A percentile compares a stretch with the other conserved stretches of the same genome.
phyloP scores from a whole-genome alignment of 2,113 vertebrate genomes.

The Thamnophis sirtalis region DNA sequence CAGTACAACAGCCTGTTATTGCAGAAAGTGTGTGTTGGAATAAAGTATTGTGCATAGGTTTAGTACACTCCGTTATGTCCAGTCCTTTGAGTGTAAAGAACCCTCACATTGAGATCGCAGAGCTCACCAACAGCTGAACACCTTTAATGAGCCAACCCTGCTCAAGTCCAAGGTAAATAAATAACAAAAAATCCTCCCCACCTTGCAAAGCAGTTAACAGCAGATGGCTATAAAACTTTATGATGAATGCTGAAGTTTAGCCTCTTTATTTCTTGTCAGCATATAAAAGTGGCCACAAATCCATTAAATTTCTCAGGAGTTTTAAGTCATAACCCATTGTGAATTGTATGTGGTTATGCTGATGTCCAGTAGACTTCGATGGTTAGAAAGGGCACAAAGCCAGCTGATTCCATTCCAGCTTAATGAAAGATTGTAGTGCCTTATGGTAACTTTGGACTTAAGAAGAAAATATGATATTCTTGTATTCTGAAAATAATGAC shows the following conservation, averaged over 20 bases:
- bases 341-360: conserved; percentile 6
- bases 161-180: conserved; percentile 62
- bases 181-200: background rate
- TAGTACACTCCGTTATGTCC: background rate
- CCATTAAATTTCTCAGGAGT: background rate
- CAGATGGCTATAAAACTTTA: conserved; percentile 15
- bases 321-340: conserved; percentile 7
- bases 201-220: background rate
- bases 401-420: conserved; percentile 21
- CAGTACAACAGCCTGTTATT: background rate
- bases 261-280: conserved; percentile 15
- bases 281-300: conserved; percentile 30
- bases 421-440: background rate
- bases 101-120: conserved; percentile 72
- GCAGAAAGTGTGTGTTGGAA: background rate
- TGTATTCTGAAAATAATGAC: background rate
- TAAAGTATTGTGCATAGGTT: background rate
- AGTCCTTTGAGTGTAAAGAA: background rate
- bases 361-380: conserved; percentile 4
- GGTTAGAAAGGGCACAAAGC: conserved; percentile 17
- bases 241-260: background rate
- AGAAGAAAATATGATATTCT: conserved; percentile 10
- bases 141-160: conserved; percentile 73
- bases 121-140: conserved; percentile 76
- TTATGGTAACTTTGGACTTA: background rate